These are phyloP conservation scores for Erethizon dorsatum DNA, from an alignment of 2,797 vertebrate species.

Conservation along the genomic window DNA sequence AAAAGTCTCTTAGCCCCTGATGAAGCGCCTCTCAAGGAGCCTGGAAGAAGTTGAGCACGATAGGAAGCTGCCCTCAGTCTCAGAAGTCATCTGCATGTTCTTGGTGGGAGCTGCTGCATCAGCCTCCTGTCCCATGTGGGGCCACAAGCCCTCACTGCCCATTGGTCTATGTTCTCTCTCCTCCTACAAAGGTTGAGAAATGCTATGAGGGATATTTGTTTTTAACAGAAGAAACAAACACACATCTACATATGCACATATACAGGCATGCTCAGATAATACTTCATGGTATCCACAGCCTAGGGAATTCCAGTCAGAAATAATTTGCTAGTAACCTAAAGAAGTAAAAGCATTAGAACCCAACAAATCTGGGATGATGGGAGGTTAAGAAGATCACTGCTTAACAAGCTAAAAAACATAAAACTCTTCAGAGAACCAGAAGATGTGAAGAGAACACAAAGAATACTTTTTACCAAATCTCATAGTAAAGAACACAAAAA, in stretches of 20 bases:
- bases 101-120: background rate
- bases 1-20: background rate
- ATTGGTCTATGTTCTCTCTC: background rate
- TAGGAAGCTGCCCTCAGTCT: background rate
- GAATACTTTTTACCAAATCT: background rate
- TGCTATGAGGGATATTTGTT: background rate
- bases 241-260: background rate
- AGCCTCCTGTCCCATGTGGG: background rate
- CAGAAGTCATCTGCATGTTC: background rate
- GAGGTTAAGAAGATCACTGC: background rate
- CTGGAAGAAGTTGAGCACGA: background rate
- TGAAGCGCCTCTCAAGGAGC: background rate
- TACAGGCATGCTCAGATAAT: background rate
- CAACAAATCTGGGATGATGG: slow-evolving; percentile 34
- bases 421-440: slow-evolving; percentile 42
- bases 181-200: background rate
- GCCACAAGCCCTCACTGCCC: background rate
- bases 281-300: background rate
- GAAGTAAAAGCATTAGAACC: background rate
- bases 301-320: background rate
- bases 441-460: background rate
- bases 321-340: slow-evolving; percentile 2
- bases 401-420: background rate
- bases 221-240: slow-evolving; percentile 16
- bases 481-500: background rate